Evolutionary conservation across 2,888 invertebrate genomes (phyloP).

Genomic region (Acanthosepion pharaonis): DNA sequence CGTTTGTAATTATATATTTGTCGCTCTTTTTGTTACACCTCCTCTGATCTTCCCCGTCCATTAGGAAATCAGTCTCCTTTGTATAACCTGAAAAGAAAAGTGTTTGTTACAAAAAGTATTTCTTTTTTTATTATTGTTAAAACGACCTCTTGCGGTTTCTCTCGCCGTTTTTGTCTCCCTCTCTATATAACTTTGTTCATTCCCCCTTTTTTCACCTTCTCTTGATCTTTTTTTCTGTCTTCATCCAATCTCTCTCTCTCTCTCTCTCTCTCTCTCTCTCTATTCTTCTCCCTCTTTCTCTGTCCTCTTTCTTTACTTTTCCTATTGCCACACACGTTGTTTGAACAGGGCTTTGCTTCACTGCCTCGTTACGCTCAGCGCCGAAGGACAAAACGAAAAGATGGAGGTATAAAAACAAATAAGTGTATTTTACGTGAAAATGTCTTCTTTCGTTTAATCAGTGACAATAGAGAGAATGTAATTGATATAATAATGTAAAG

Average conservation of each 20-base stretch:
- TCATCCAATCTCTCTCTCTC: not conserved
- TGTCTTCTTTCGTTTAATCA: not conserved
- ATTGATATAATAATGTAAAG: not conserved
- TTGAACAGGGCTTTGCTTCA: not conserved
- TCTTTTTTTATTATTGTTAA: too few relatives aligned
- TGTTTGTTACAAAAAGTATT: too few relatives aligned
- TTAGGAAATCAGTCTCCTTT: too few relatives aligned
- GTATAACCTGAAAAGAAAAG: too few relatives aligned
- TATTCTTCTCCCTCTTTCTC: not conserved
- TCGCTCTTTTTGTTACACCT: too few relatives aligned
- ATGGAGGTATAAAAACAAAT: not conserved
- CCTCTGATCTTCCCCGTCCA: too few relatives aligned
- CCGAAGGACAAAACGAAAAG: not conserved
- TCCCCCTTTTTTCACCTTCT: not conserved
- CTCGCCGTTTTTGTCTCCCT: not conserved
- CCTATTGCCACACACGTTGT: not conserved
- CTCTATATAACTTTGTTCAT: not conserved
- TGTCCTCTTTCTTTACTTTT: not conserved
- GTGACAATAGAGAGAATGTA: not conserved
- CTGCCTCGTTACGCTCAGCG: not conserved
- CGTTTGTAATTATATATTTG: too few relatives aligned
- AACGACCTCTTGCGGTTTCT: not conserved
- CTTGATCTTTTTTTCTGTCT: too few relatives aligned
- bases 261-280: not conserved
- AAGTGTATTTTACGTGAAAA: not conserved